Base-by-base conservation (phyloP, 2,113 vertebrate species). In the Sylvia atricapilla region DNA sequence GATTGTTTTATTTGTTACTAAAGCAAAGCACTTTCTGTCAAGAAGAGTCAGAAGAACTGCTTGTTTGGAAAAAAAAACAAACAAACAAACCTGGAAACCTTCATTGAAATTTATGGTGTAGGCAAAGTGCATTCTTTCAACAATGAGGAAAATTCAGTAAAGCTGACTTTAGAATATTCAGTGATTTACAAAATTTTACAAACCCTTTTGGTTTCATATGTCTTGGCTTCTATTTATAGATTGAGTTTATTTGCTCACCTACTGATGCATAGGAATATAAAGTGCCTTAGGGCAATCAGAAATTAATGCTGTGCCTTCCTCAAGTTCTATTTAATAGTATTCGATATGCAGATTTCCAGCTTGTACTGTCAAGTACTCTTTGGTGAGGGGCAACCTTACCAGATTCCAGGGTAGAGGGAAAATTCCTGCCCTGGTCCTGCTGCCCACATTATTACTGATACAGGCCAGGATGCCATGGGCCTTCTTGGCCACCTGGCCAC, bases 331-430 rank as follows among this genome's bases (percentile, higher is more conserved):
- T 46, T 86, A 7, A 15, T 39, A 55, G 4, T 17, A 43, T 49
- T 79, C 2, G 0, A 3, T 44, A 69, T 46, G 58, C 9, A 89
- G 35, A 50, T 7, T 50, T 74, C 6, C 15, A 76, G 8, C 12
- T 33, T 59, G 27, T 8, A 39, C 2, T 84, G 7, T 37, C 20
- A 43, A 37, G 22, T 59, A 52, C 24, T 43, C 19, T n/a, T 27
- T 66, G 19, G 6, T 39, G 23, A 92, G 20, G 3, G 20, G 7
- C 2, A 28, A 4, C 9, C 14, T 53, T 11, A 46, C 8, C 15
- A 8, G 3, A 18, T 16, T 10, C 1, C 1, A 67, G 4, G 10
- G 60, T 19, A 63, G 2, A 2, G 9, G 15, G 0, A 44, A 0
- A 2, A 33, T 41, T 6, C 7, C 6, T 18, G 33, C 15, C 22